These are phyloP conservation scores for Prorops nasuta DNA, from an alignment of 1,140 invertebrate genomes.

Conservation along the genomic window DNA sequence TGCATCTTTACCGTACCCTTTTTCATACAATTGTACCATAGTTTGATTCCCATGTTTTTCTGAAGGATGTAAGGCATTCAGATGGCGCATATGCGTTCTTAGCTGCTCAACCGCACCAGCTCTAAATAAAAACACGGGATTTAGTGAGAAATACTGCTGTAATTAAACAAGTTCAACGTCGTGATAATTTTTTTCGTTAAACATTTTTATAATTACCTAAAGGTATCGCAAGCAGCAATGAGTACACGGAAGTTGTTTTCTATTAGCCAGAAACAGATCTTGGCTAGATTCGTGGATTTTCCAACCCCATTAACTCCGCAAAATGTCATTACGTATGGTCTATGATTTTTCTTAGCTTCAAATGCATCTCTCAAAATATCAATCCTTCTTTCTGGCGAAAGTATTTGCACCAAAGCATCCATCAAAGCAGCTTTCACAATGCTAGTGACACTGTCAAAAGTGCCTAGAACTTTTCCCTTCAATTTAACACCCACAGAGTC, in stretches of 20 bases:
- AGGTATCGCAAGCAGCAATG: conserved; percentile 99
- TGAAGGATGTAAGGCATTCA: conserved; percentile 91
- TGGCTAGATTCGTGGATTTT: conserved; percentile 99
- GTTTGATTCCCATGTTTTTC: conserved; percentile 66
- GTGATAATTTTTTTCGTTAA: background rate
- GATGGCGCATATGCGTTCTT: conserved; percentile 88
- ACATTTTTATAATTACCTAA: conserved; percentile 53
- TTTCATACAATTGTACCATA: conserved; percentile 96
- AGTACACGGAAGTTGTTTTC: conserved; percentile 96
- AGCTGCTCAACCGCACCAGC: conserved; percentile 99
- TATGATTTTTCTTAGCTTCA: conserved; percentile 75
- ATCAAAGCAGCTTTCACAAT: conserved; percentile 81
- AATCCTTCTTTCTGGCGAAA: conserved; percentile 91
- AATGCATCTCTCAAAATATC: conserved; percentile 96
- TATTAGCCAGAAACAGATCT: conserved; percentile 99
- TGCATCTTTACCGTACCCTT: conserved; percentile 98
- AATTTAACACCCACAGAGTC: conserved; percentile 91
- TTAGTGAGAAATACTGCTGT: background rate
- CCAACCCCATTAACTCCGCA: conserved; percentile 99
- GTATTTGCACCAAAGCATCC: conserved; percentile 84
- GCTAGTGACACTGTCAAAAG: conserved; percentile 85
- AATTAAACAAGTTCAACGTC: too few species aligned
- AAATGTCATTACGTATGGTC: conserved; percentile 96
- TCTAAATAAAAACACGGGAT: conserved; percentile 50
- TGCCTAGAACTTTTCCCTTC: conserved; percentile 91